phyloP scores from a whole-genome alignment of 1,140 invertebrate species.

The Drosophila kohkoa region DNA sequence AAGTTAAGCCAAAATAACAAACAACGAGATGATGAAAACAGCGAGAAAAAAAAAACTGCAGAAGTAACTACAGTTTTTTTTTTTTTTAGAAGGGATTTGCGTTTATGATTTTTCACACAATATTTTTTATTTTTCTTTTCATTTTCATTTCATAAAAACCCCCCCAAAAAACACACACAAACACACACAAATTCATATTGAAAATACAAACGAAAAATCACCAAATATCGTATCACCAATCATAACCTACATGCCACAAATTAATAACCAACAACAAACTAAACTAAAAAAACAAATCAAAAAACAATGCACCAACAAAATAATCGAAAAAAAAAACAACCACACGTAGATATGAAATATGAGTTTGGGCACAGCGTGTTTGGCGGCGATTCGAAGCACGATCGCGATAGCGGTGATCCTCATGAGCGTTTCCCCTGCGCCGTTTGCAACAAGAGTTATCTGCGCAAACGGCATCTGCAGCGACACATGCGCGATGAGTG shows the following conservation, averaged over 20 bases:
- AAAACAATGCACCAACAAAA: conserved; percentile 23
- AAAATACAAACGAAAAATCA: conserved; percentile 1
- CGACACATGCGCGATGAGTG: conserved; percentile 89
- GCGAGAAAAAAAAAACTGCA: conserved; percentile 1
- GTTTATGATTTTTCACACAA: conserved; percentile 77
- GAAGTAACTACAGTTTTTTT: conserved; percentile 15
- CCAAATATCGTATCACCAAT: conserved; percentile 33
- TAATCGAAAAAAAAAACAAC: conserved; percentile 18
- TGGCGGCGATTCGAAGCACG: conserved; percentile 47
- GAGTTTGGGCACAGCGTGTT: conserved; percentile 69
- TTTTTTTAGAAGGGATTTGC: conserved; percentile 32
- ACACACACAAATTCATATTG: conserved; percentile 47
- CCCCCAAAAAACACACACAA: conserved; percentile 45
- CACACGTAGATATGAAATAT: conserved; percentile 57
- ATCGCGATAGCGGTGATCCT: conserved; percentile 29
- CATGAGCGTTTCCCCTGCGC: conserved; percentile 86
- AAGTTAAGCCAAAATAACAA: conserved; percentile 5
- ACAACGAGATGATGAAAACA: neutral
- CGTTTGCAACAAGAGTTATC: conserved; percentile 88
- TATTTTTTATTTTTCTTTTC: conserved; percentile 83
- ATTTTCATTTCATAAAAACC: conserved; percentile 78
- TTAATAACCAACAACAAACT: conserved; percentile 7
- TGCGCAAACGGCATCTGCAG: conserved; percentile 88
- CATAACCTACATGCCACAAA: conserved; percentile 34
- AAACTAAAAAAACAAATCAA: conserved; percentile 40